Evolutionary conservation across 2,113 vertebrate genomes (phyloP).

Genomic region (Grammomys surdaster): DNA sequence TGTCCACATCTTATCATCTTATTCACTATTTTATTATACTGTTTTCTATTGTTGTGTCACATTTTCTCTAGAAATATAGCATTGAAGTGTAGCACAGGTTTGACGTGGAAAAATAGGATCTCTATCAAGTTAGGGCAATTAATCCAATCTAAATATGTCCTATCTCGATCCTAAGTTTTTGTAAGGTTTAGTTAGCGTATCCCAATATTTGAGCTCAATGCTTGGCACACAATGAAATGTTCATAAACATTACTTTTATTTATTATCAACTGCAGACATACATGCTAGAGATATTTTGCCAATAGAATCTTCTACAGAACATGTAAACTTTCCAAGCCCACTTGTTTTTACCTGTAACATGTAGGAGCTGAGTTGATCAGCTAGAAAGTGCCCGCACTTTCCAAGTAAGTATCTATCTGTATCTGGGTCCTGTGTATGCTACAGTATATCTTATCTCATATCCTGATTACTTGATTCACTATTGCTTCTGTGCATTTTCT

Average conservation of each 20-base stretch:
- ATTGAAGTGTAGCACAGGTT: not conserved
- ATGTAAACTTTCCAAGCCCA: not conserved
- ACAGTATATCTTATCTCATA: not conserved
- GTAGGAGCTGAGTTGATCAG: not conserved
- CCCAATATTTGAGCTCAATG: not conserved
- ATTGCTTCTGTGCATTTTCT: not conserved
- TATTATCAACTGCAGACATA: not conserved
- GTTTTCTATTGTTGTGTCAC: not conserved
- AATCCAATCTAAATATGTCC: not conserved
- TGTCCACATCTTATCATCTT: not conserved
- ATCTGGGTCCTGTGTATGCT: not conserved
- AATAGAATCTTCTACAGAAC: not conserved
- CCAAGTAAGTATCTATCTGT: not conserved
- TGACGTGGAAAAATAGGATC: not conserved
- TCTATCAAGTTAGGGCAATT: not conserved
- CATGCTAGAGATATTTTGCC: not conserved
- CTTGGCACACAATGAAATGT: not conserved
- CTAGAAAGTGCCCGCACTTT: not conserved
- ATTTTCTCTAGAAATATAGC: constrained; percentile 9
- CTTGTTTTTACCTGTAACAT: not conserved
- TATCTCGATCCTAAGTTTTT: not conserved
- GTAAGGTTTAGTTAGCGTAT: not conserved
- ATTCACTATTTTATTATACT: constrained; percentile 13
- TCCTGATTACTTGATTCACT: not conserved
- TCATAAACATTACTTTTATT: not conserved